Base-by-base conservation (phyloP, 2,888 invertebrate genomes). In the Corbicula japonica region DNA sequence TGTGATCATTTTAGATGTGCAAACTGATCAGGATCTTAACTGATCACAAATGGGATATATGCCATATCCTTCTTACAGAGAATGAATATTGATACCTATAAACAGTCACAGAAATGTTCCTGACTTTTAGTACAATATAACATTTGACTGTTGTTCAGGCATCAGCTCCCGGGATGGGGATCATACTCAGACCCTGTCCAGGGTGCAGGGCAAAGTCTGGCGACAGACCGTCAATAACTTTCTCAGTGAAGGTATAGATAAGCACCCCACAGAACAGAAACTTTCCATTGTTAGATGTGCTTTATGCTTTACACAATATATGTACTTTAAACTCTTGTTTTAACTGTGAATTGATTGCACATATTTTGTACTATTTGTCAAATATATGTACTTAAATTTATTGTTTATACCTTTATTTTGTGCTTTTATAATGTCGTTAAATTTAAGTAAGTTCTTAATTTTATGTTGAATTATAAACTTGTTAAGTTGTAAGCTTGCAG, bases 151-250 rank as follows among this genome's bases (percentile, higher is more conserved):
- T n/a, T n/a, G n/a, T n/a, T n/a, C 71, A 34, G 58, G 30, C 35
- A 38, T 52, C n/a, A 30, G 30, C 41, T n/a, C 30, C 34, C 28
- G 26, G 18, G 72, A 41, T 32, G 26, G 28, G n/a, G 38, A 21
- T 34, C 8, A 21, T 12, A 23, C 58, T 30, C 61, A 23, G 34
- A 71, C 75, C 61, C 71, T 80, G 23, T 32, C 71, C 21, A 44
- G 61, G 30, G 62, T 75, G 6, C 61, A 80, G 62, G 80, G 80
- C 21, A 80, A 80, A 61, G 62, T 80, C 34, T 80, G 80, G 80
- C 63, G 80, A 62, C 65, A 80, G 44, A 66, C 54, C 30, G 18
- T 12, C n/a, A 41, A 34, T 38, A 38, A 52, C 32, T n/a, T 52
- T 5, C 1, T 41, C 0, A 18, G 21, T 50, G 54, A 66, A 66